Conservation (phyloP, 2,113 vertebrate species). For the Anoplopoma fimbria region DNA sequence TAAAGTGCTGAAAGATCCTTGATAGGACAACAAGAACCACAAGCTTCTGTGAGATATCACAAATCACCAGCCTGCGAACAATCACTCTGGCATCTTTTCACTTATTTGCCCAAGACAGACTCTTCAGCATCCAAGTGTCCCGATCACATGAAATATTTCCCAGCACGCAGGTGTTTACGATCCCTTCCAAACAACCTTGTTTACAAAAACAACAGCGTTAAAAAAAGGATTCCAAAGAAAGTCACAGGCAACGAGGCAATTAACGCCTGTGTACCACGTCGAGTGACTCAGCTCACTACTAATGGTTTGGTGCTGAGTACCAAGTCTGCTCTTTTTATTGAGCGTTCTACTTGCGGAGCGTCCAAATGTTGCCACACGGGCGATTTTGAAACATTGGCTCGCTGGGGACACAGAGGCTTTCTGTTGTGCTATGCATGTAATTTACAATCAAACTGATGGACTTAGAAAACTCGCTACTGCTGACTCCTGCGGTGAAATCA, state of each 20-base stretch:
- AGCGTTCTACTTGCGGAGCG: constrained; percentile 59
- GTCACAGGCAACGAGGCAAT: constrained; percentile 68
- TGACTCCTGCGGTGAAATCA: constrained; percentile 66
- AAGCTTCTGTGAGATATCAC: constrained; percentile 62
- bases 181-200: constrained; percentile 59
- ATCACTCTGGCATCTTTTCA: constrained; percentile 45
- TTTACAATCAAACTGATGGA: constrained; percentile 71
- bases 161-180: constrained; percentile 80
- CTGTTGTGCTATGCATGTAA: constrained; percentile 69
- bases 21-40: constrained; percentile 47
- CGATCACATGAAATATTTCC: constrained; percentile 53
- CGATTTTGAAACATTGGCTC: constrained; percentile 69
- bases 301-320: constrained; percentile 74
- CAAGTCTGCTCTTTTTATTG: constrained; percentile 77
- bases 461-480: constrained; percentile 64
- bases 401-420: constrained; percentile 62
- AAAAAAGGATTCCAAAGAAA: constrained; percentile 43
- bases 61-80: constrained; percentile 49
- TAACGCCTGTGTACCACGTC: constrained; percentile 70
- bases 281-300: constrained; percentile 64
- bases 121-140: constrained; percentile 44
- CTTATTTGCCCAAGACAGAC: constrained; percentile 59
- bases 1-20: constrained; percentile 54
- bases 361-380: constrained; percentile 77
- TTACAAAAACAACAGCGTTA: constrained; percentile 67